Conservation (phyloP, 2,113 vertebrate species). For the Cephalopterus ornatus region DNA sequence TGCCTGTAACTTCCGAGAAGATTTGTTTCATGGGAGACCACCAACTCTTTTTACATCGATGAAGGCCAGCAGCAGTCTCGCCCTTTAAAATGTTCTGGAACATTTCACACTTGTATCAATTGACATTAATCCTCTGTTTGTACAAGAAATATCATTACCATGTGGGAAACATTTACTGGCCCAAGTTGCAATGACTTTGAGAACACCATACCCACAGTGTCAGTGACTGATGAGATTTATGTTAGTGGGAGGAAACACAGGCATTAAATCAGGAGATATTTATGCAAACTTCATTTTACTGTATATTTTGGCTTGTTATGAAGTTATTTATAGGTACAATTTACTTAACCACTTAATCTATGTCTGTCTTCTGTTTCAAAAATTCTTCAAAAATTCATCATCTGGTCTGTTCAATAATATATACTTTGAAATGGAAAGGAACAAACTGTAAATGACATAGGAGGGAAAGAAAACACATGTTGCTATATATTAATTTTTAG, state of each 20-base stretch:
- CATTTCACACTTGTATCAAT: neutral
- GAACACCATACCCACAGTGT: neutral
- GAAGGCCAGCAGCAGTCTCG: neutral
- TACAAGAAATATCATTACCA: conserved; percentile 1
- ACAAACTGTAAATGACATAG: conserved; percentile 10
- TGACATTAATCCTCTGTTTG: neutral
- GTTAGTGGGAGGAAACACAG: neutral
- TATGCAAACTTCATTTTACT: conserved; percentile 9
- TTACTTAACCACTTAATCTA: conserved; percentile 28
- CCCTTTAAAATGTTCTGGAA: neutral
- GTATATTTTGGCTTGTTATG: conserved; percentile 24
- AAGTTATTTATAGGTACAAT: conserved; percentile 42
- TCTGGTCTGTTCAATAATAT: conserved; percentile 50
- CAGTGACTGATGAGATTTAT: neutral
- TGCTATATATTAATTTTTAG: conserved; percentile 38
- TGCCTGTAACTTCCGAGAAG: neutral
- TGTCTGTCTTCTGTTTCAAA: conserved; percentile 38
- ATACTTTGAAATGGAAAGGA: conserved; percentile 53
- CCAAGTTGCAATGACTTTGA: neutral
- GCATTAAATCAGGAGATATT: neutral
- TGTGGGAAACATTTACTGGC: neutral
- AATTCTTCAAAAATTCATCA: conserved; percentile 46
- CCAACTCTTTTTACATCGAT: neutral
- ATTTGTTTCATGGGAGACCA: neutral
- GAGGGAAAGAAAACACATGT: neutral